Percentiles rank a stretch among this genome's conserved stretches.
Conservation (phyloP, 2,797 vertebrate species). For the Anguilla megastoma region DNA sequence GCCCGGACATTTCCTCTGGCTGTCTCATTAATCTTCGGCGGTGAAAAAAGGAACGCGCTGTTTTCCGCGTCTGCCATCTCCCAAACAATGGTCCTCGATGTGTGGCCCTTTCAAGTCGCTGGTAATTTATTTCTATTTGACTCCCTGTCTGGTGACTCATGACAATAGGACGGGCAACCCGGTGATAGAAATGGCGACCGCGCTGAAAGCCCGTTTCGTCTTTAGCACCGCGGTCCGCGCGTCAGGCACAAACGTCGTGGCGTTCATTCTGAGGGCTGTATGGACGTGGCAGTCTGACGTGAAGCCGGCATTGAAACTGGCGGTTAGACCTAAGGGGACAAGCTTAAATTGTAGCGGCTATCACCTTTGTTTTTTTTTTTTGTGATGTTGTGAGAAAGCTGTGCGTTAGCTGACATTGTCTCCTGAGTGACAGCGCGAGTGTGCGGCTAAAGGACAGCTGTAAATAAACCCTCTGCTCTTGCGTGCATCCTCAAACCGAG, state of each 20-base stretch:
- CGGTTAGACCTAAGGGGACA: background rate
- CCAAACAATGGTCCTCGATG: slow-evolving; percentile 4
- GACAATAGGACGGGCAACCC: background rate
- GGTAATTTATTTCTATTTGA: slow-evolving; percentile 16
- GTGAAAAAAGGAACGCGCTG: background rate
- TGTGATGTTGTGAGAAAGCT: background rate
- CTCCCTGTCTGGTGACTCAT: background rate
- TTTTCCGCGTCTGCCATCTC: slow-evolving; percentile 9
- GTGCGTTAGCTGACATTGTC: background rate
- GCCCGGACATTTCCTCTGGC: slow-evolving; percentile 10
- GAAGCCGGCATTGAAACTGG: background rate
- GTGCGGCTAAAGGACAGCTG: background rate
- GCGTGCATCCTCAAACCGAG: background rate
- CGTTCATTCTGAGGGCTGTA: background rate
- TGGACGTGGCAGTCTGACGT: background rate
- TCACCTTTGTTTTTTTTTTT: background rate
- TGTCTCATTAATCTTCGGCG: background rate
- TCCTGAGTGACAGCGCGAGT: background rate
- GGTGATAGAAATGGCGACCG: background rate
- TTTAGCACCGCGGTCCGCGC: background rate
- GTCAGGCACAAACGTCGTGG: background rate
- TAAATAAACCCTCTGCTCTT: background rate
- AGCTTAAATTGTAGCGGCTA: background rate
- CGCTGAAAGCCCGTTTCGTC: background rate
- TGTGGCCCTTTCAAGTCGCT: slow-evolving; percentile 9